Conservation (phyloP, 2,888 invertebrate species). For the Conus canariensis region DNA sequence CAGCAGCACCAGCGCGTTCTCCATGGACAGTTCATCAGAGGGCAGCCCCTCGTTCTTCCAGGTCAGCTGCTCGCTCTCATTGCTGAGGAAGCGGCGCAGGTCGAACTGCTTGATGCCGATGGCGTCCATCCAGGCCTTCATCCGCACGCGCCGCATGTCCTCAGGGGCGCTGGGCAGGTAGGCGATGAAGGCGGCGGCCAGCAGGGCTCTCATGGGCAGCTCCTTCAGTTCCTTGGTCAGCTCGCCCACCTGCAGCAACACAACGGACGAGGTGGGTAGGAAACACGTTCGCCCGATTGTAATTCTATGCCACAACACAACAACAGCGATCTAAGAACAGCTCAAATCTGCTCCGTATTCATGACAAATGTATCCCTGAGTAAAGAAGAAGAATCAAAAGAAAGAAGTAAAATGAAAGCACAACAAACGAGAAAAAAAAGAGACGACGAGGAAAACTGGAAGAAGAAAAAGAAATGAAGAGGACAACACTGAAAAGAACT, state of each 20-base stretch:
- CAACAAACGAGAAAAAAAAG: no score
- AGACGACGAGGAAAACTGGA: no score
- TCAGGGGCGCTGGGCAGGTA: conserved; percentile 87
- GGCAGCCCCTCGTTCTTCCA: conserved; percentile 94
- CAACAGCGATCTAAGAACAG: no score
- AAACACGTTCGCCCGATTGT: no score
- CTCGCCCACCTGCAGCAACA: conserved; percentile 76
- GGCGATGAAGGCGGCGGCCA: conserved; percentile 89
- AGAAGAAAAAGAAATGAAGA: no score
- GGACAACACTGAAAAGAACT: no score
- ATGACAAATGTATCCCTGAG: no score
- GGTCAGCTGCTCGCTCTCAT: conserved; percentile 88
- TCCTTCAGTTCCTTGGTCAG: conserved; percentile 83
- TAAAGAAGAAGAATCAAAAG: no score
- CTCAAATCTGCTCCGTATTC: no score
- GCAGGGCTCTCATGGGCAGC: conserved; percentile 84
- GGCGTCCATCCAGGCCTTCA: conserved; percentile 79
- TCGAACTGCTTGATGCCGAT: conserved; percentile 80
- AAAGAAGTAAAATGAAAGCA: no score
- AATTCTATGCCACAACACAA: no score
- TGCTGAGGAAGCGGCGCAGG: conserved; percentile 82
- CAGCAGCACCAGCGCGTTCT: conserved; percentile 89
- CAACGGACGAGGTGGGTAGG: no score
- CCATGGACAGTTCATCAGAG: conserved; percentile 87
- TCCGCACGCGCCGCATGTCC: conserved; percentile 82